These are phyloP conservation scores for Pinctada fucata DNA, from an alignment of 2,888 invertebrate species.

Conservation along the genomic window DNA sequence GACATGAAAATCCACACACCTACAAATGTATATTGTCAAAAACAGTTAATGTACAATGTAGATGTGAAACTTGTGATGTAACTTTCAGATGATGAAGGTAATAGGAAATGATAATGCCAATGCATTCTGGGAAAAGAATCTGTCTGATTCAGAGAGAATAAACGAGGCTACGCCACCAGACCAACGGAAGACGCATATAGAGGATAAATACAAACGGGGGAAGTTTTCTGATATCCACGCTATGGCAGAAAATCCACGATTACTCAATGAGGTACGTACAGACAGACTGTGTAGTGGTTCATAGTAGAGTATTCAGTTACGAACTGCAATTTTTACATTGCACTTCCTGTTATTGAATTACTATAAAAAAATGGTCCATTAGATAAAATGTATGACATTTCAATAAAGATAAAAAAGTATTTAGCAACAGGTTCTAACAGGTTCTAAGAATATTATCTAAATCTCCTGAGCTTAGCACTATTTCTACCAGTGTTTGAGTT, in stretches of 20 bases:
- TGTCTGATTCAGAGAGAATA: conserved; percentile 47
- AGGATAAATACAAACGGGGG: conserved; percentile 67
- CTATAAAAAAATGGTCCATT: too few species aligned
- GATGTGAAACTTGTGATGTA: too few species aligned
- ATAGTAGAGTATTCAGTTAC: not conserved
- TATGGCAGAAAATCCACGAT: conserved; percentile 43
- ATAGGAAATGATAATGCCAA: conserved; percentile 74
- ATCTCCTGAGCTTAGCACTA: too few species aligned
- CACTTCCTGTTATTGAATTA: too few species aligned
- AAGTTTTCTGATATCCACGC: conserved; percentile 62
- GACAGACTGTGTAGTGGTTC: not conserved
- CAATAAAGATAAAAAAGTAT: too few species aligned
- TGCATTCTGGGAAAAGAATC: conserved; percentile 66
- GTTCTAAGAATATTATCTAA: too few species aligned
- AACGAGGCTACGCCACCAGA: conserved; percentile 54
- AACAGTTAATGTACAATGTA: too few species aligned
- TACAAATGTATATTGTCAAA: too few species aligned
- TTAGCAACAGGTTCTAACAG: too few species aligned
- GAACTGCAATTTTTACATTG: not conserved
- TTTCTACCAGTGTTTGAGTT: not conserved
- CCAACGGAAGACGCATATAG: conserved; percentile 62
- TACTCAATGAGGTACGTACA: conserved; percentile 67
- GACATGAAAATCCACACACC: too few species aligned
- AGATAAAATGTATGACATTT: too few species aligned
- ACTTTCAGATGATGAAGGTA: conserved; percentile 66